Evolutionary conservation across 1,140 invertebrate genomes (phyloP), one percentile per base, ranked within the genome.

Genomic region (Drosophila watanabei): DNA sequence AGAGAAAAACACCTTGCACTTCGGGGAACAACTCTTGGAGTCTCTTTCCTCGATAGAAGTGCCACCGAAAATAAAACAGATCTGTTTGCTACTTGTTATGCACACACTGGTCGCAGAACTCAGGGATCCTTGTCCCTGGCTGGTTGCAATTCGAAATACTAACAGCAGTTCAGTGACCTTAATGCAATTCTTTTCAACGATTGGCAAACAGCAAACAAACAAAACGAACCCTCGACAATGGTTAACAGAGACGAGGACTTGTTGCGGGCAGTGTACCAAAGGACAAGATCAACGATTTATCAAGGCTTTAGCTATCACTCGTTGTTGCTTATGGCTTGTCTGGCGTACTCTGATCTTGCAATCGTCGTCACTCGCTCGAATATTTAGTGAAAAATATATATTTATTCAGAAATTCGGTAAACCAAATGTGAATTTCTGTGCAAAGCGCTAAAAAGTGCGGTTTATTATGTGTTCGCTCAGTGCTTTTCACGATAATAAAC

Each of bases 61-160:
- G 77, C 75, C 69, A 78, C 91, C 91, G 91, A 92, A 92, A 92
- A 93, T 92, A 92, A 93, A 92, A 92, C 65, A 54, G 57, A 76
- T 84, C 81, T 85, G 92, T 88, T 93, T 93, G 91, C 92, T 93
- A 93, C 92, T 93, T 93, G 92, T 92, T 45, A 51, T 92, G 92
- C 82, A 93, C 73, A 93, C 88, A 92, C 91, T 43, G 92, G 92
- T 93, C 54, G 48, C 70, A 51, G 54, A 72, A 57, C 82, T 66
- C 78, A 80, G 71, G 52, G 70, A 52, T 68, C 41, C 37, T 60
- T 16, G 8, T 39, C 66, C 54, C 58, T 61, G 63, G 61, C 68
- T 84, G 35, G 49, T 58, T 57, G 58, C 56, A 16, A 35, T 39
- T 39, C 35, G 14, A 45, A 70, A 41, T 28, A 18, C 30, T 30